phyloP scores from a whole-genome alignment of 2,888 invertebrate species.

The Ochropacha duplaris region DNA sequence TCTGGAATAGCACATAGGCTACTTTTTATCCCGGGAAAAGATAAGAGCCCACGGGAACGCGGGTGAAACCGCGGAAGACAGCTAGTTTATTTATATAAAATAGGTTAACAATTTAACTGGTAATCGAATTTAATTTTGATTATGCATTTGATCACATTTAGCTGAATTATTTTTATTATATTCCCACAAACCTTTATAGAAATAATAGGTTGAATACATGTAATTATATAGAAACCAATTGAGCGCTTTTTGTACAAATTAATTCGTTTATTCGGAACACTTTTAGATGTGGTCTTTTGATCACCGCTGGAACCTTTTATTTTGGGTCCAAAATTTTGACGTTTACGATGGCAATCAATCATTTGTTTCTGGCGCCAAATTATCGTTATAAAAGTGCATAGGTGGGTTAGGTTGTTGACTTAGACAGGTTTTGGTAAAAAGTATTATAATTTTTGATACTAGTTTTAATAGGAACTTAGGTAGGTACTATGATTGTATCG shows the following conservation, averaged over 20 bases:
- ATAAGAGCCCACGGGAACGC: too few species aligned
- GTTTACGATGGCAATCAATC: constrained; percentile 64
- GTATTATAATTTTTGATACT: constrained; percentile 14
- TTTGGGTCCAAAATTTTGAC: constrained; percentile 55
- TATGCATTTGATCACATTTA: background rate
- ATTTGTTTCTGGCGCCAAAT: constrained; percentile 55
- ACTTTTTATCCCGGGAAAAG: too few species aligned
- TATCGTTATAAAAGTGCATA: constrained; percentile 52
- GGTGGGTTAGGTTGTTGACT: constrained; percentile 48
- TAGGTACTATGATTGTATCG: too few species aligned
- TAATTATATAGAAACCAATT: constrained; percentile 3
- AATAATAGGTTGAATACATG: background rate
- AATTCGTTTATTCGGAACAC: constrained; percentile 44
- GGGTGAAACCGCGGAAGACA: too few species aligned
- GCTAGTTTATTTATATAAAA: too few species aligned
- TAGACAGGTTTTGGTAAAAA: constrained; percentile 35
- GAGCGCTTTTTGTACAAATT: constrained; percentile 11
- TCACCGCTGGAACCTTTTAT: constrained; percentile 44
- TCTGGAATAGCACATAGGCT: too few species aligned
- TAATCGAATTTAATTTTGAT: background rate
- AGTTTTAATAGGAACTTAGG: constrained; percentile 3
- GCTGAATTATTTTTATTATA: background rate
- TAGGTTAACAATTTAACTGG: too few species aligned
- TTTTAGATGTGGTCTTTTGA: constrained; percentile 48
- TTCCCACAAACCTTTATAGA: background rate